phyloP scores from a whole-genome alignment of 2,797 vertebrate genomes.

The Typhlichthys eigenmanni region DNA sequence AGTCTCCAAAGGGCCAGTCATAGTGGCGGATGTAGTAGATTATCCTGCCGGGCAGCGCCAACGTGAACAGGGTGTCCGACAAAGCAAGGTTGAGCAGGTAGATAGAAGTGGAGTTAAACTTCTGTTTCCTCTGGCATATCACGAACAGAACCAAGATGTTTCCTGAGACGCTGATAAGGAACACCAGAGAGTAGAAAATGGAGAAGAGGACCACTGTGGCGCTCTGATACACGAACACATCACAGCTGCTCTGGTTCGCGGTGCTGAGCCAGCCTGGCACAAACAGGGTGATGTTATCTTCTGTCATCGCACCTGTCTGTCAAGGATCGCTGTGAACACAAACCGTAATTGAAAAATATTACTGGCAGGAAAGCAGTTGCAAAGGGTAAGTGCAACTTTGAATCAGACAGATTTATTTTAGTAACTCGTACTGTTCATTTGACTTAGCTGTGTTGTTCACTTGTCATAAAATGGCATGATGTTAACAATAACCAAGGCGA shows the following conservation, averaged over 20 bases:
- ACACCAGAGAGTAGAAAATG: slow-evolving; percentile 77
- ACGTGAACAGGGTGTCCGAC: slow-evolving; percentile 84
- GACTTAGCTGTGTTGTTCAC: too few species aligned
- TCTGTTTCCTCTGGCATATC: slow-evolving; percentile 78
- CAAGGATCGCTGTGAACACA: slow-evolving; percentile 5
- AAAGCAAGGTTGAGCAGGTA: slow-evolving; percentile 84
- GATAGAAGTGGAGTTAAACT: slow-evolving; percentile 82
- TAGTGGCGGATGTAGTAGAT: slow-evolving; percentile 80
- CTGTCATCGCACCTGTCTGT: slow-evolving; percentile 47
- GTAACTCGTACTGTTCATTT: background rate
- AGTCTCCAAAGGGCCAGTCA: slow-evolving; percentile 85
- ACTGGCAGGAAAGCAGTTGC: background rate
- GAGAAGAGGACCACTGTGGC: slow-evolving; percentile 74
- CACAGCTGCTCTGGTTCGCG: slow-evolving; percentile 73
- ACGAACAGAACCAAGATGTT: slow-evolving; percentile 83
- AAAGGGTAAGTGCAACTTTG: background rate
- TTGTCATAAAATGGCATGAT: too few species aligned
- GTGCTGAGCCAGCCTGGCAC: slow-evolving; percentile 4
- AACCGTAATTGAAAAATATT: slow-evolving; percentile 1
- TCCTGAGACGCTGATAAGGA: slow-evolving; percentile 76
- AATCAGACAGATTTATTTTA: too few species aligned
- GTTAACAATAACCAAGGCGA: too few species aligned
- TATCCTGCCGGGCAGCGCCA: slow-evolving; percentile 81
- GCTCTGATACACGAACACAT: slow-evolving; percentile 70
- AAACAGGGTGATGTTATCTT: slow-evolving; percentile 40